These are phyloP conservation scores for Enteromius viviparus DNA, from an alignment of 2,797 vertebrate species.

Conservation along the genomic window DNA sequence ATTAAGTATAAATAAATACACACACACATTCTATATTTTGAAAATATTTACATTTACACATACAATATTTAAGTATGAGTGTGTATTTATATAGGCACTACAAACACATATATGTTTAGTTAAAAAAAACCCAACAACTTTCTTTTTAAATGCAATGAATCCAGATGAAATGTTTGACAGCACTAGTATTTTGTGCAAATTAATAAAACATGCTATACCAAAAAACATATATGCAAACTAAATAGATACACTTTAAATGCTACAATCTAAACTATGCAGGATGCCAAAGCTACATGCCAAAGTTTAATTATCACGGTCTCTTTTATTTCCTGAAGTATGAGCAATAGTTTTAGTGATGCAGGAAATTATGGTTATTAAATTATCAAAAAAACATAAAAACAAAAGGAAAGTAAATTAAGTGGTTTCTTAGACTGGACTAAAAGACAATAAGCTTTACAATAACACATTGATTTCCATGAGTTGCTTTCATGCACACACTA, in stretches of 20 bases:
- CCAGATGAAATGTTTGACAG: too few species aligned
- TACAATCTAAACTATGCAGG: background rate
- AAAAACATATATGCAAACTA: background rate
- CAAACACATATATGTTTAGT: too few species aligned
- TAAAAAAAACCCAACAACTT: too few species aligned
- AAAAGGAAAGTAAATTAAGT: constrained; percentile 22
- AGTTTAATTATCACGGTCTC: background rate
- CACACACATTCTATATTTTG: too few species aligned
- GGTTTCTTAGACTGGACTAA: background rate
- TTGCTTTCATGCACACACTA: constrained; percentile 72
- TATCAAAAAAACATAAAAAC: background rate
- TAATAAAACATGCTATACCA: background rate
- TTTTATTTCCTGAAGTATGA: background rate
- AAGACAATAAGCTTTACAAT: constrained; percentile 64
- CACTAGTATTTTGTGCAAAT: background rate
- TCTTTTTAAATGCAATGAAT: too few species aligned
- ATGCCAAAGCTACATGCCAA: background rate
- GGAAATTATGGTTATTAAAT: background rate
- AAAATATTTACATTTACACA: too few species aligned
- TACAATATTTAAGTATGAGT: too few species aligned
- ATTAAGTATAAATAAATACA: too few species aligned
- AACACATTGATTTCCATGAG: constrained; percentile 69
- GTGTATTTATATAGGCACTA: too few species aligned
- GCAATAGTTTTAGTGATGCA: background rate
- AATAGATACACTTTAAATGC: background rate